A percentile compares a stretch with the other conserved stretches of the same genome.
These are phyloP conservation scores for Gastrophryne carolinensis DNA, from an alignment of 2,797 vertebrate species.

Conservation along the genomic window DNA sequence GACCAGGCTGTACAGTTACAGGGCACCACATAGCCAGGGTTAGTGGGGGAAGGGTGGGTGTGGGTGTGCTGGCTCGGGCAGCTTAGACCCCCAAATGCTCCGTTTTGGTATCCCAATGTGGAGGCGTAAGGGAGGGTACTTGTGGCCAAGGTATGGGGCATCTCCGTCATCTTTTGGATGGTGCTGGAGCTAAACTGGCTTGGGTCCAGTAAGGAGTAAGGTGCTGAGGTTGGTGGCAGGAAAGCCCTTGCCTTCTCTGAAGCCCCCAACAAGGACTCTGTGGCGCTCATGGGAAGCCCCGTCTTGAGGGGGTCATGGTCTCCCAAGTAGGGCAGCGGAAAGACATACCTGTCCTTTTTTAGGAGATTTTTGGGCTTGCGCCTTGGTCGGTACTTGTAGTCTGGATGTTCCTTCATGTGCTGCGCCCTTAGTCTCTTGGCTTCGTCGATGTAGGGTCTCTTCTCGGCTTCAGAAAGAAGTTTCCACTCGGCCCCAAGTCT, in stretches of 20 bases:
- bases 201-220: conserved; percentile 97
- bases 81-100: conserved; percentile 92
- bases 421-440: conserved; percentile 85
- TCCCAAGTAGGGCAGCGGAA: conserved; percentile 97
- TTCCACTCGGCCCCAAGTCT: conserved; percentile 91
- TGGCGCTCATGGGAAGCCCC: conserved; percentile 85
- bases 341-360: conserved; percentile 96
- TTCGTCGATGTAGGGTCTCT: conserved; percentile 86
- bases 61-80: conserved; percentile 97
- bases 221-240: conserved; percentile 87
- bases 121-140: conserved; percentile 93
- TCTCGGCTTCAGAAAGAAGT: conserved; percentile 85
- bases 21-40: conserved; percentile 97
- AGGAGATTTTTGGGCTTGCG: conserved; percentile 91
- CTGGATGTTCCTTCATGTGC: conserved; percentile 90
- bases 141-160: conserved; percentile 92
- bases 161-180: conserved; percentile 97
- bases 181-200: conserved; percentile 94
- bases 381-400: conserved; percentile 88
- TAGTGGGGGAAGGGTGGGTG: conserved; percentile 97
- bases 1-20: conserved; percentile 99
- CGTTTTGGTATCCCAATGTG: conserved; percentile 96
- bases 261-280: conserved; percentile 86
- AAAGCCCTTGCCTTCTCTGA: conserved; percentile 93
- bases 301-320: conserved; percentile 94